These are phyloP conservation scores for Fopius arisanus DNA, from an alignment of 1,140 invertebrate genomes.

Conservation along the genomic window DNA sequence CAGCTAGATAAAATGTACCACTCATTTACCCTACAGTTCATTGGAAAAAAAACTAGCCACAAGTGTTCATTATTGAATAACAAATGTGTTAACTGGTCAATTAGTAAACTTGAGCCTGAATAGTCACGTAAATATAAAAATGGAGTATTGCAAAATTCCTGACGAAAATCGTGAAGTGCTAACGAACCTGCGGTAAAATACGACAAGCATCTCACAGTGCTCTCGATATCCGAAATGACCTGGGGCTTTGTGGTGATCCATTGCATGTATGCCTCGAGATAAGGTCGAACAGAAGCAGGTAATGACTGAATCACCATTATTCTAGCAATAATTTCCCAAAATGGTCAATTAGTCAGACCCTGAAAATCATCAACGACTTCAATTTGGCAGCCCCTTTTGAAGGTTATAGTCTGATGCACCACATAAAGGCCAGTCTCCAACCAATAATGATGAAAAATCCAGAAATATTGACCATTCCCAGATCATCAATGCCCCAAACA, in stretches of 20 bases:
- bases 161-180: too few species aligned
- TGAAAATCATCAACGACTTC: too few species aligned
- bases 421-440: not conserved
- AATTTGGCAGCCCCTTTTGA: not conserved
- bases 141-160: too few species aligned
- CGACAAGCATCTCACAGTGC: slow-evolving; percentile 76
- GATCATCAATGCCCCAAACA: not conserved
- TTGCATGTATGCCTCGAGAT: slow-evolving; percentile 67
- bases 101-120: too few species aligned
- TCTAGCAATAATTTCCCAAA: too few species aligned
- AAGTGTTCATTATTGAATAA: too few species aligned
- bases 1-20: too few species aligned
- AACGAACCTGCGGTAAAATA: slow-evolving; percentile 77
- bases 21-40: too few species aligned
- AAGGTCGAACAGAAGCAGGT: not conserved
- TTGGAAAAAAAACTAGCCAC: too few species aligned
- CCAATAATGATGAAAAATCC: not conserved
- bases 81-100: too few species aligned
- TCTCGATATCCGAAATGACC: slow-evolving; percentile 74
- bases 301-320: not conserved
- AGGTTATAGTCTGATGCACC: not conserved
- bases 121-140: too few species aligned
- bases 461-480: not conserved
- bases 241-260: slow-evolving; percentile 79
- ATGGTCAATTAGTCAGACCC: too few species aligned